Evolutionary conservation across 2,888 invertebrate species (phyloP).

Genomic region (Callyntrura guangdongensis): DNA sequence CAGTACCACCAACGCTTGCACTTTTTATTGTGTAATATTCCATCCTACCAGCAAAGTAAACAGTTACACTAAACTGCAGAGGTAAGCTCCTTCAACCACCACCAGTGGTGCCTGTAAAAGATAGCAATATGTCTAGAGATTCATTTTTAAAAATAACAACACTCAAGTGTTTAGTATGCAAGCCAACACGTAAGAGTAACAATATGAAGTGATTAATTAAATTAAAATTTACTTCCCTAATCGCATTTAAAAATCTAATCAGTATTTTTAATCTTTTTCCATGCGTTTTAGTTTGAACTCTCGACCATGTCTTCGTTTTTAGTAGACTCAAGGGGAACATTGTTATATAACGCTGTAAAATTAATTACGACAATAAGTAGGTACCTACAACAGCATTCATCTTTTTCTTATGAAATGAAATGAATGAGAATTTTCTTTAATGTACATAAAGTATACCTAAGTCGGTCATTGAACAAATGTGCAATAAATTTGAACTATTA

Average conservation of each 20-base stretch:
- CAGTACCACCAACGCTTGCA: background rate
- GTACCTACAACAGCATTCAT: background rate
- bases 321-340: background rate
- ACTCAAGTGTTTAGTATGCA: too few species aligned
- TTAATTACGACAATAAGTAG: background rate
- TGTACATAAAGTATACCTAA: background rate
- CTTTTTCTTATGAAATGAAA: background rate
- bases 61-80: too few species aligned
- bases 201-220: conserved; percentile 20
- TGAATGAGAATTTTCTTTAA: background rate
- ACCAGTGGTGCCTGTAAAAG: too few species aligned
- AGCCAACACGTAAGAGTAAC: too few species aligned
- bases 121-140: too few species aligned
- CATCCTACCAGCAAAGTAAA: too few species aligned
- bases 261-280: conserved; percentile 5
- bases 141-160: background rate
- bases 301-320: background rate
- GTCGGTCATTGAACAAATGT: conserved; percentile 53
- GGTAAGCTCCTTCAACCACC: background rate
- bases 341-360: conserved; percentile 8
- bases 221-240: background rate
- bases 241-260: conserved; percentile 40
- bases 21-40: background rate
- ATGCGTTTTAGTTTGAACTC: background rate
- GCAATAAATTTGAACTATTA: background rate